Evolutionary conservation across 2,888 invertebrate genomes (phyloP).

Genomic region (Gastrophysa polygoni): DNA sequence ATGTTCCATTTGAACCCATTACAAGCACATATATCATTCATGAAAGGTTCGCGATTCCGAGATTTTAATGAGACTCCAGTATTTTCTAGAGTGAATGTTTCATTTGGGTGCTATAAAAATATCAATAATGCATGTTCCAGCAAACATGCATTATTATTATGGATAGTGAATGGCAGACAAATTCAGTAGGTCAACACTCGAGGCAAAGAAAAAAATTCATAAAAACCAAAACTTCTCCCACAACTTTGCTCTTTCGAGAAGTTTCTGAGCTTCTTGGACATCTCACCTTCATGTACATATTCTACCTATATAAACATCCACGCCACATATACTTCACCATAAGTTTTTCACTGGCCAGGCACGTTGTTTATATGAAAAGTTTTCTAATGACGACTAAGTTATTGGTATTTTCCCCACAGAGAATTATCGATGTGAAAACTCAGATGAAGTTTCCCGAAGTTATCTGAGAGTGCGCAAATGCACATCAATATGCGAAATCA

Average conservation of each 20-base stretch:
- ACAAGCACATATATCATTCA: no score
- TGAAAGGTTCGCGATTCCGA: no score
- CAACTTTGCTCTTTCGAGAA: neutral
- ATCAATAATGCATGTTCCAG: no score
- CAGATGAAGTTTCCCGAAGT: neutral
- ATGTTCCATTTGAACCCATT: no score
- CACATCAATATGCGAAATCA: no score
- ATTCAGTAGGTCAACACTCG: no score
- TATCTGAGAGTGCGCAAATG: neutral
- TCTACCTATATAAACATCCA: neutral
- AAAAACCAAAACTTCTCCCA: neutral
- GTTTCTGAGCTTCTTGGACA: neutral
- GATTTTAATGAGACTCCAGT: no score
- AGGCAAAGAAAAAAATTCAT: no score
- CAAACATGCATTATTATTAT: no score
- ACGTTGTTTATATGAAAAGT: conserved; percentile 9
- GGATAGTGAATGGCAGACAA: no score
- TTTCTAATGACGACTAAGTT: conserved; percentile 10
- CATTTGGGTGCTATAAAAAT: no score
- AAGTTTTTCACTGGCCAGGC: neutral
- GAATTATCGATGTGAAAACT: neutral
- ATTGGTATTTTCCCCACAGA: neutral
- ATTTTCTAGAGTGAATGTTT: no score
- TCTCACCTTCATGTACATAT: neutral
- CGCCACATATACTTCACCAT: neutral